Evolutionary conservation across 2,113 vertebrate species (phyloP).

Genomic region (Zosterops borbonicus): DNA sequence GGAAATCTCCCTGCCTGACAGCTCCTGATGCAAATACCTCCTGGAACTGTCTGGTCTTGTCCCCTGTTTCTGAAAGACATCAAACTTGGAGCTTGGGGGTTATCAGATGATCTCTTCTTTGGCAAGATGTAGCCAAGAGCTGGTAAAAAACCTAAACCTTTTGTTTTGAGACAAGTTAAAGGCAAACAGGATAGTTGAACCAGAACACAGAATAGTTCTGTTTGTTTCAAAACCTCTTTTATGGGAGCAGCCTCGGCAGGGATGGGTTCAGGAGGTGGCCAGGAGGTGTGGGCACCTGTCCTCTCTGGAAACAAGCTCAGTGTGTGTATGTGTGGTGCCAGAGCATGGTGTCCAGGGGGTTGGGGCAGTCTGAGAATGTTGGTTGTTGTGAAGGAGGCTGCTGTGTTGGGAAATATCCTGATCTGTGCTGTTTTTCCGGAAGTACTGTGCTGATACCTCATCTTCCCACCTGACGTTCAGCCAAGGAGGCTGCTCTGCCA

Average conservation of each 20-base stretch:
- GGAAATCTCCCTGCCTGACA: background rate
- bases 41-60: background rate
- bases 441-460: background rate
- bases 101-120: background rate
- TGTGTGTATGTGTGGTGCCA: background rate
- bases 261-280: background rate
- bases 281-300: background rate
- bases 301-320: background rate
- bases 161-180: background rate
- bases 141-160: background rate
- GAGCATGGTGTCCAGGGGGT: background rate
- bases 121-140: background rate
- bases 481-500: background rate
- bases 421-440: background rate
- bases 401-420: background rate
- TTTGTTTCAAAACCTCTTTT: background rate
- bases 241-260: rapidly evolving
- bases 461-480: background rate
- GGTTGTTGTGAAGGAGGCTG: background rate
- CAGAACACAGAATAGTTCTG: background rate
- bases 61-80: background rate
- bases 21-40: background rate
- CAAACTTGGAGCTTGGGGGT: background rate
- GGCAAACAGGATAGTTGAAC: background rate
- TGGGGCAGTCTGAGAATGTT: background rate